Evolutionary conservation across 2,888 invertebrate genomes (phyloP).

Genomic region (Eristalis intricaria): DNA sequence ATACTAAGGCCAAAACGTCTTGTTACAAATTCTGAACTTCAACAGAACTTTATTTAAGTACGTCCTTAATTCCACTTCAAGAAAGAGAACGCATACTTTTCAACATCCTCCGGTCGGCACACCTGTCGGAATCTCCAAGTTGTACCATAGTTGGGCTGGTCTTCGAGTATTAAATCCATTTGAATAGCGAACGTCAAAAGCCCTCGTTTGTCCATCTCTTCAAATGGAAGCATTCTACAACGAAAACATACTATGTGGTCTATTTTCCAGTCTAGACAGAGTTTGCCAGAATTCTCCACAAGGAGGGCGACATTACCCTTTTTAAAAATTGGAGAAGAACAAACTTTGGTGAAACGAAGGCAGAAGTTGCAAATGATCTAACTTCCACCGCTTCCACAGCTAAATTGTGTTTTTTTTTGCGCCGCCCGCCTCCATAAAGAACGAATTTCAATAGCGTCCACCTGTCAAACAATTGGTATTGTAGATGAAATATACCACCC

Average conservation of each 20-base stretch:
- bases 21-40: too few relatives aligned
- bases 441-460: not conserved
- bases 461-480: not conserved
- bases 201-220: not conserved
- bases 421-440: not conserved
- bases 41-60: too few relatives aligned
- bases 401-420: slow-evolving; percentile 1
- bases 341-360: not conserved
- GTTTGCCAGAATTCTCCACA: not conserved
- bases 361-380: not conserved
- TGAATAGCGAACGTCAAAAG: not conserved
- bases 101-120: too few relatives aligned
- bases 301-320: not conserved
- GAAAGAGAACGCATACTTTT: too few relatives aligned
- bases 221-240: not conserved
- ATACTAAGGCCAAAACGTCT: too few relatives aligned
- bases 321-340: not conserved
- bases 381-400: not conserved
- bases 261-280: not conserved
- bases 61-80: too few relatives aligned
- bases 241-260: not conserved
- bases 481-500: not conserved
- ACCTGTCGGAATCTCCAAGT: too few relatives aligned
- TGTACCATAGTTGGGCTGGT: not conserved
- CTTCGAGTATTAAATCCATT: not conserved